These are phyloP conservation scores for Maniola jurtina DNA, from an alignment of 1,140 invertebrate genomes.

Conservation along the genomic window DNA sequence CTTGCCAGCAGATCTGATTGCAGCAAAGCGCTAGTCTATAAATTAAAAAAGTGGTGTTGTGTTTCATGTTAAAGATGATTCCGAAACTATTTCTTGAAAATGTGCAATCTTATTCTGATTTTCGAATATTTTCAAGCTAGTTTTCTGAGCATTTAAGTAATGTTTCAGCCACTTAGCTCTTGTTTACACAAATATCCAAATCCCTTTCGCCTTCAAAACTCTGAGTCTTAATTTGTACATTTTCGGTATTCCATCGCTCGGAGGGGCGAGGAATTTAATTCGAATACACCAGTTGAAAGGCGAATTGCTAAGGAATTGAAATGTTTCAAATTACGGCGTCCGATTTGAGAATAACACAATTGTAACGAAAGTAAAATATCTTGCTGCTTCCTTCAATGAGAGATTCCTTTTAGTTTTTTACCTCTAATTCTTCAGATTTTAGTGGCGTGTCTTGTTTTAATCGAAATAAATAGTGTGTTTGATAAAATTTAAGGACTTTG, in stretches of 20 bases:
- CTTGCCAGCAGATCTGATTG: too few species aligned
- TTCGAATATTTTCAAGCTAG: too few species aligned
- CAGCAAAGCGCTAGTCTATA: too few species aligned
- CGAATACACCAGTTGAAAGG: constrained; percentile 38
- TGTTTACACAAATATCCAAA: constrained; percentile 13
- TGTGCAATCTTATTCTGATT: too few species aligned
- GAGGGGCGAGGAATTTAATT: constrained; percentile 44
- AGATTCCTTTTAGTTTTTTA: constrained; percentile 4
- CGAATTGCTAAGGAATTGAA: constrained; percentile 41
- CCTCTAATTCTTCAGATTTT: neutral
- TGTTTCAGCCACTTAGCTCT: constrained; percentile 2
- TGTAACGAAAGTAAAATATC: constrained; percentile 22
- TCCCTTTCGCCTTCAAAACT: constrained; percentile 23
- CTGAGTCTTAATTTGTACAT: constrained; percentile 28
- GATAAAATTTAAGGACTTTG: neutral
- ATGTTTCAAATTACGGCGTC: constrained; percentile 41
- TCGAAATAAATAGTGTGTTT: neutral
- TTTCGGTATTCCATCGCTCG: constrained; percentile 30
- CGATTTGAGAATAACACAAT: constrained; percentile 27
- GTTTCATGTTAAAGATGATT: too few species aligned
- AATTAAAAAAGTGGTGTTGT: too few species aligned
- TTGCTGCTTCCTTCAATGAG: constrained; percentile 13
- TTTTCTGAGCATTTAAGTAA: neutral
- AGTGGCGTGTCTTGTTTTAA: neutral
- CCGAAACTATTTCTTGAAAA: too few species aligned